Percentiles rank a stretch among this genome's conserved stretches.
phyloP scores from a whole-genome alignment of 1,140 invertebrate species.

The Luehdorfia chinensis region DNA sequence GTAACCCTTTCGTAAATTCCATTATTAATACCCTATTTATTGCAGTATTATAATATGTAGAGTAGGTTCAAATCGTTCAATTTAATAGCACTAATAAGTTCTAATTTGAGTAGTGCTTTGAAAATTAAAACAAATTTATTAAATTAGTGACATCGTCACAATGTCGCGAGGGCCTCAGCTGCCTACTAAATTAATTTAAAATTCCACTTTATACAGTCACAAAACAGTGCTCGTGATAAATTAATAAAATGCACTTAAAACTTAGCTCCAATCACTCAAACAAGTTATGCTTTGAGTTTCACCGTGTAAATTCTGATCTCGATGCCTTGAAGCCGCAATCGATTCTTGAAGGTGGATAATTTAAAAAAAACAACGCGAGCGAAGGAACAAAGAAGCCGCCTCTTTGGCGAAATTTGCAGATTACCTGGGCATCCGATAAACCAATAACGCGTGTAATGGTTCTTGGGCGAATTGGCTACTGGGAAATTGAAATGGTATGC shows the following conservation, averaged over 20 bases:
- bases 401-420: slow-evolving; percentile 60
- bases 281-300: slow-evolving; percentile 59
- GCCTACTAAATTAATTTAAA: neutral
- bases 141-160: too few species aligned
- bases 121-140: too few species aligned
- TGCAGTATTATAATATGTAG: too few species aligned
- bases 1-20: too few species aligned
- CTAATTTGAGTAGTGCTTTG: too few species aligned
- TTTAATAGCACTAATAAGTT: too few species aligned
- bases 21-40: too few species aligned
- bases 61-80: too few species aligned
- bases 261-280: slow-evolving; percentile 32
- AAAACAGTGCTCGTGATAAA: slow-evolving; percentile 10
- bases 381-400: slow-evolving; percentile 59
- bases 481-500: slow-evolving; percentile 23
- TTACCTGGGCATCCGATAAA: slow-evolving; percentile 68
- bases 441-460: slow-evolving; percentile 53
- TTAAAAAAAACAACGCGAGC: slow-evolving; percentile 53
- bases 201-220: slow-evolving; percentile 1
- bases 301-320: slow-evolving; percentile 57
- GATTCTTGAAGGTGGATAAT: slow-evolving; percentile 54
- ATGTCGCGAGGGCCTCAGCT: too few species aligned
- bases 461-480: slow-evolving; percentile 29
- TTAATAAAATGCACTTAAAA: slow-evolving; percentile 20
- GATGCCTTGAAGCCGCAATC: slow-evolving; percentile 36